Evolutionary conservation across 1,140 invertebrate genomes (phyloP).

Genomic region (Drosophila pseudoananassae): DNA sequence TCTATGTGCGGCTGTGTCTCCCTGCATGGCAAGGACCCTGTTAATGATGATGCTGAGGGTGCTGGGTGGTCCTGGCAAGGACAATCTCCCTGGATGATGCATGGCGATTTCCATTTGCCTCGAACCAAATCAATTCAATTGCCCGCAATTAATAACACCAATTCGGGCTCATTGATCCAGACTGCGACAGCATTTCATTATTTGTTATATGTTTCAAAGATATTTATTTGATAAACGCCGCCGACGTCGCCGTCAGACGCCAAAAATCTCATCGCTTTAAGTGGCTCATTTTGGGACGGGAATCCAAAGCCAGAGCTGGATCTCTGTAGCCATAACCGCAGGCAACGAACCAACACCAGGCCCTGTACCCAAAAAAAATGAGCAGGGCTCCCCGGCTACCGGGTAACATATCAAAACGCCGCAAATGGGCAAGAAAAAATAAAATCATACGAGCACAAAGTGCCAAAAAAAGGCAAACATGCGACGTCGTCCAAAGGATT

Average conservation of each 20-base stretch:
- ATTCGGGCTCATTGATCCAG: conserved; percentile 49
- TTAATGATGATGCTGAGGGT: conserved; percentile 57
- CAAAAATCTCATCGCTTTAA: conserved; percentile 82
- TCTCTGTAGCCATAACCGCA: conserved; percentile 52
- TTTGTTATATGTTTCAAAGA: conserved; percentile 79
- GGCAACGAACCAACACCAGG: conserved; percentile 65
- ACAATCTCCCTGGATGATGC: conserved; percentile 36
- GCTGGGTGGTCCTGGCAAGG: conserved; percentile 33
- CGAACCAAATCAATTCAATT: conserved; percentile 75
- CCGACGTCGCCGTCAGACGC: conserved; percentile 70
- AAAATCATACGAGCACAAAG: conserved; percentile 62
- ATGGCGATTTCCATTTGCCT: conserved; percentile 28
- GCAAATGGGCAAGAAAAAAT: conserved; percentile 77
- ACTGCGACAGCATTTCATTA: conserved; percentile 74
- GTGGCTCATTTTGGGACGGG: conserved; percentile 68
- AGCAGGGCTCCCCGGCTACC: conserved; percentile 56
- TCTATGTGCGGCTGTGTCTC: conserved; percentile 26
- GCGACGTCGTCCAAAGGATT: conserved; percentile 77
- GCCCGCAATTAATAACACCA: conserved; percentile 75
- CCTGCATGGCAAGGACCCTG: conserved; percentile 14
- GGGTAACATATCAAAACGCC: conserved; percentile 80
- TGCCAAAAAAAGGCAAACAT: conserved; percentile 74
- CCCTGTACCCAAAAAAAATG: conserved; percentile 14
- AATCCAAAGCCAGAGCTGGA: conserved; percentile 17
- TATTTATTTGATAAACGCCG: conserved; percentile 81